Conservation (phyloP, 64 coral and sea anemone species). For the Dendronephthya gigantea region DNA sequence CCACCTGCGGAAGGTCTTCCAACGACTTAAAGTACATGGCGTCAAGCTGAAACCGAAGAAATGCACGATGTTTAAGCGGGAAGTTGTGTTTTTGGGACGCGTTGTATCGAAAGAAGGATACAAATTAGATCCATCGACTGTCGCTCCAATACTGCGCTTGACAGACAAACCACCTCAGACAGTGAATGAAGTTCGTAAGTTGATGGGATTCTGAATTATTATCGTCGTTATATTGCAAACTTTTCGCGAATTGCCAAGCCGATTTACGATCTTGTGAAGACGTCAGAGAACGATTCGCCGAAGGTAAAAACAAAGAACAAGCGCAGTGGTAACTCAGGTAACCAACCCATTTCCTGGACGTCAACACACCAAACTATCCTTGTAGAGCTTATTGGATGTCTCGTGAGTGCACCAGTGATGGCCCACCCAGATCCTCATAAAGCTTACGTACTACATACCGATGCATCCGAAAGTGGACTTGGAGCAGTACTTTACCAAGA, state of each 20-base stretch:
- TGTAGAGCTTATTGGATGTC: neutral
- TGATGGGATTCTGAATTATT: constrained; percentile 9
- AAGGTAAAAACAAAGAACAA: neutral
- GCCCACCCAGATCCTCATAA: neutral
- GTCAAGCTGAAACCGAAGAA: neutral
- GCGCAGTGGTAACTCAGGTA: neutral
- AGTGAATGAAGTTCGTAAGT: neutral
- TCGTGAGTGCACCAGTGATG: too few species aligned
- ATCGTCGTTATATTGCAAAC: neutral
- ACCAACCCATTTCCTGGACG: neutral
- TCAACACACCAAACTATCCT: constrained; percentile 3
- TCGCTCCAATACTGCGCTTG: neutral
- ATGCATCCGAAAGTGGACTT: too few species aligned
- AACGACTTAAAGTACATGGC: neutral
- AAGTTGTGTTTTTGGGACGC: neutral
- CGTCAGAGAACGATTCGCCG: neutral
- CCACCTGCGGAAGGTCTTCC: neutral
- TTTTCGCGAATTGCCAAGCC: neutral
- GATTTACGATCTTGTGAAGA: neutral
- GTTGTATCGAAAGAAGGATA: neutral
- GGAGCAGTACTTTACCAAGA: too few species aligned
- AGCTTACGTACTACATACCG: too few species aligned
- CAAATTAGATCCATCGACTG: neutral
- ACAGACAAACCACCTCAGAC: neutral
- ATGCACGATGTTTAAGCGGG: too few species aligned